Percentiles rank a stretch among this genome's conserved stretches.
Conservation (phyloP, 1,140 invertebrate species). For the Bursaphelenchus mucronatus region DNA sequence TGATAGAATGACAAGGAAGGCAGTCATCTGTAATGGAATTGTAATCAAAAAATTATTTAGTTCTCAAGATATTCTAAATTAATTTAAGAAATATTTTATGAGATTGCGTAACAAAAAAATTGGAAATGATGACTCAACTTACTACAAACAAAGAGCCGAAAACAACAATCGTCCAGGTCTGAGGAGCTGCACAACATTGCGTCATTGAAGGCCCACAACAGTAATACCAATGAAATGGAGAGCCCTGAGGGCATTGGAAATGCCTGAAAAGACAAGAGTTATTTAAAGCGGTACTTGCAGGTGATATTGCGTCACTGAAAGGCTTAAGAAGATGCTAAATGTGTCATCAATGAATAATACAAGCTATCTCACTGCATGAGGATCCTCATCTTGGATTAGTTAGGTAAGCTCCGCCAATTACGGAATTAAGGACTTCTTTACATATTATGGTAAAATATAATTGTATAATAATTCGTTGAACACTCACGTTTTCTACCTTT, state of each 20-base stretch:
- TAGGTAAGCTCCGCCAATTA: no score
- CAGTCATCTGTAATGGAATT: neutral
- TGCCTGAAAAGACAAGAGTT: constrained; percentile 34
- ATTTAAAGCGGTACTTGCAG: no score
- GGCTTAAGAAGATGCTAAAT: no score
- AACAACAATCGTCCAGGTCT: constrained; percentile 44
- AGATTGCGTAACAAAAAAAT: neutral
- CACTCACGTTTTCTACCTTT: no score
- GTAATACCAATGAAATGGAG: constrained; percentile 48
- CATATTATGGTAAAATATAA: neutral
- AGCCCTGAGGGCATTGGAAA: constrained; percentile 42
- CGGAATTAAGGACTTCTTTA: neutral
- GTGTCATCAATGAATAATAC: no score
- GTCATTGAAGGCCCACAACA: constrained; percentile 35
- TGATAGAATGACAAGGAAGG: constrained; percentile 4
- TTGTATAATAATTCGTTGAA: no score
- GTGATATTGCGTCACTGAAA: no score
- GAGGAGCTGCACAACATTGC: constrained; percentile 40
- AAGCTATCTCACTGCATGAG: no score
- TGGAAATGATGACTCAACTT: constrained; percentile 13
- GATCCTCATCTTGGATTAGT: no score
- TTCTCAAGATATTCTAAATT: neutral
- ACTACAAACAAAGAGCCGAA: constrained; percentile 36
- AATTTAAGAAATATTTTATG: neutral
- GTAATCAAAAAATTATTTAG: neutral